Evolutionary conservation across 1,140 invertebrate genomes (phyloP).

Genomic region (Rhizoglyphus robini): DNA sequence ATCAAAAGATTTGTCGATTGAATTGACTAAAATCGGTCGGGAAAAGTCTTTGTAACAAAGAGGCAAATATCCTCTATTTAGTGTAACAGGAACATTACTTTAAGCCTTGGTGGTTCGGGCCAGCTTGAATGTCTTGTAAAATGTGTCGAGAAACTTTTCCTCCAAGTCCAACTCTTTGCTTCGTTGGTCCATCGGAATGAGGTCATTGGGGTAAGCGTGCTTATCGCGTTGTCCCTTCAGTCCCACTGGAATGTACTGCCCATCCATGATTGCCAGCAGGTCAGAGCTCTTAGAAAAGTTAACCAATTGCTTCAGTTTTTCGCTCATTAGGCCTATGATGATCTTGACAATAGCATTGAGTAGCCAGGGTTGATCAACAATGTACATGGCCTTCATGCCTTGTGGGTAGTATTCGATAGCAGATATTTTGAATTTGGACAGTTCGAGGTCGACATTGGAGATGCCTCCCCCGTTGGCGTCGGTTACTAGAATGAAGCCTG

Average conservation of each 20-base stretch:
- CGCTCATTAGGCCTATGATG: background rate
- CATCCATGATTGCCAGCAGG: background rate
- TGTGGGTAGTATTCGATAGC: background rate
- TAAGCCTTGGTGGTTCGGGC: background rate
- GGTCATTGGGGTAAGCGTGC: background rate
- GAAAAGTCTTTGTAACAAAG: too few relatives aligned
- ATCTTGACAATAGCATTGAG: background rate
- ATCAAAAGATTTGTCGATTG: too few relatives aligned
- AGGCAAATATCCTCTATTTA: too few relatives aligned
- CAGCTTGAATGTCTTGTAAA: background rate
- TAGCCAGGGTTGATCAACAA: constrained; percentile 8
- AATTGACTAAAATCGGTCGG: too few relatives aligned
- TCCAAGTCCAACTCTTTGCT: background rate
- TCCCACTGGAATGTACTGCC: background rate
- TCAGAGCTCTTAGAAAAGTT: background rate
- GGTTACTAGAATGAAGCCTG: background rate
- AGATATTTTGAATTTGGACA: background rate
- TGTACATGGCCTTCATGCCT: background rate
- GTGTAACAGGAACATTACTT: too few relatives aligned
- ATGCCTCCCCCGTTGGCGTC: background rate
- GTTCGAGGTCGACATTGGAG: background rate
- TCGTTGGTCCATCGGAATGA: background rate
- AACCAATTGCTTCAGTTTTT: background rate
- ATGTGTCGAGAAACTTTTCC: background rate
- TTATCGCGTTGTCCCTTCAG: background rate